These are phyloP conservation scores for Drosophila kikkawai DNA, from an alignment of 1,140 invertebrate genomes.

Conservation along the genomic window DNA sequence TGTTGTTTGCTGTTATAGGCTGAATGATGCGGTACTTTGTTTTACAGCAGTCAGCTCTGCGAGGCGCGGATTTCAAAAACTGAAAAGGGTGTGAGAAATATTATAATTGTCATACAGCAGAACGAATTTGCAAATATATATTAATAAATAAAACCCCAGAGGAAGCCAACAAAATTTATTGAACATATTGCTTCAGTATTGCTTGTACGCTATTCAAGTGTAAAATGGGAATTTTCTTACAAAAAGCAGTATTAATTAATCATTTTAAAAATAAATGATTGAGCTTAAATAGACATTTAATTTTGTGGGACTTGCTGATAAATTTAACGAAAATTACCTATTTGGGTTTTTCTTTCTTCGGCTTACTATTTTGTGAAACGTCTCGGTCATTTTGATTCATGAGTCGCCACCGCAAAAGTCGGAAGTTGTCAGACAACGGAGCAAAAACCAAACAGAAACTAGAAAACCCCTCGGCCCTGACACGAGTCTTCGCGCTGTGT, in stretches of 20 bases:
- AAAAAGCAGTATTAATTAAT: not conserved
- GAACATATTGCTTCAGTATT: not conserved
- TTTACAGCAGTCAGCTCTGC: not conserved
- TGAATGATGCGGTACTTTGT: constrained; percentile 25
- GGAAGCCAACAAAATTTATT: too few relatives aligned
- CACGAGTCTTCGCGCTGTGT: constrained; percentile 9
- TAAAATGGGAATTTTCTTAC: too few relatives aligned
- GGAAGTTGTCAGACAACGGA: constrained; percentile 58
- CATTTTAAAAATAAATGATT: not conserved
- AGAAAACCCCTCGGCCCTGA: constrained; percentile 4
- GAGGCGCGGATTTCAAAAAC: not conserved
- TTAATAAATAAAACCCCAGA: too few relatives aligned
- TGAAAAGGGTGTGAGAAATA: not conserved
- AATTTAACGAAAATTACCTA: constrained; percentile 5
- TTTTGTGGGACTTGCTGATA: not conserved
- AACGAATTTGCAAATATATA: too few relatives aligned
- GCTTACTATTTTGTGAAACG: constrained; percentile 3
- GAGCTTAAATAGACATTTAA: not conserved
- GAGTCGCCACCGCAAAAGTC: constrained; percentile 53
- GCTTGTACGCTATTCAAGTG: not conserved
- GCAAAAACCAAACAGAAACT: constrained; percentile 27
- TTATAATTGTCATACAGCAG: not conserved
- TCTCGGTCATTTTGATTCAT: constrained; percentile 70
- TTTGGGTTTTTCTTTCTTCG: not conserved
- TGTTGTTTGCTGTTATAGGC: not conserved